These are phyloP conservation scores for Megalonaias nervosa DNA, from an alignment of 1,140 invertebrate genomes.

Conservation along the genomic window DNA sequence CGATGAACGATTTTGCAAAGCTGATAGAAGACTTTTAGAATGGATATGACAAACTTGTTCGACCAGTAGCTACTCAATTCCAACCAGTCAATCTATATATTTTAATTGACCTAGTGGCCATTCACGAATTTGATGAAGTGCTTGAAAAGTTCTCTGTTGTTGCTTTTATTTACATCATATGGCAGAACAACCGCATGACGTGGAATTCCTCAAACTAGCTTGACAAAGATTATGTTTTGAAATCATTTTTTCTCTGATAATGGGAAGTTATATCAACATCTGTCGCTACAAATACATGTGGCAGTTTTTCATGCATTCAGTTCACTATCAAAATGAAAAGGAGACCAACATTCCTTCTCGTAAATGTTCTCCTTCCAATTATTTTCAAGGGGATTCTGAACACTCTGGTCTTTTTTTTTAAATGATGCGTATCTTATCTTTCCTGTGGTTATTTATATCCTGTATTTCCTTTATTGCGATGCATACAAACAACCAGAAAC, in stretches of 20 bases:
- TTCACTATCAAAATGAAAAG: conserved; percentile 50
- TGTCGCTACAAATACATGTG: background rate
- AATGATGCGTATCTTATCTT: background rate
- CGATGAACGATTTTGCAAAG: too few relatives aligned
- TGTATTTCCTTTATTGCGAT: too few relatives aligned
- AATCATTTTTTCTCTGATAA: conserved; percentile 74
- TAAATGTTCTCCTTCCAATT: conserved; percentile 75
- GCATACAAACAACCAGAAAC: too few relatives aligned
- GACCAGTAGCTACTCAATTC: conserved; percentile 19
- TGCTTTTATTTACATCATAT: conserved; percentile 13
- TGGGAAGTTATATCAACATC: conserved; percentile 69
- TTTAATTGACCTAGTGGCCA: conserved; percentile 22
- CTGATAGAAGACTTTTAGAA: too few relatives aligned
- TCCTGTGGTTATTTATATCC: too few relatives aligned
- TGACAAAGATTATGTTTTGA: conserved; percentile 70
- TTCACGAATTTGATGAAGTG: conserved; percentile 28
- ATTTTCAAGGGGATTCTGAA: conserved; percentile 74
- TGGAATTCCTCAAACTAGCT: conserved; percentile 32
- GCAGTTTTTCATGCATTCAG: background rate
- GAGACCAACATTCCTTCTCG: conserved; percentile 66
- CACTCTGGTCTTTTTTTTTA: conserved; percentile 74
- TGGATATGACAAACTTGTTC: conserved; percentile 29
- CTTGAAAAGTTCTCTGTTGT: conserved; percentile 23
- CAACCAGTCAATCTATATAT: conserved; percentile 20
- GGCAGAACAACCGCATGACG: conserved; percentile 23